A percentile compares a stretch with the other conserved stretches of the same genome.
Evolutionary conservation across 2,113 vertebrate genomes (phyloP).

Genomic region (Gadus chalcogrammus): DNA sequence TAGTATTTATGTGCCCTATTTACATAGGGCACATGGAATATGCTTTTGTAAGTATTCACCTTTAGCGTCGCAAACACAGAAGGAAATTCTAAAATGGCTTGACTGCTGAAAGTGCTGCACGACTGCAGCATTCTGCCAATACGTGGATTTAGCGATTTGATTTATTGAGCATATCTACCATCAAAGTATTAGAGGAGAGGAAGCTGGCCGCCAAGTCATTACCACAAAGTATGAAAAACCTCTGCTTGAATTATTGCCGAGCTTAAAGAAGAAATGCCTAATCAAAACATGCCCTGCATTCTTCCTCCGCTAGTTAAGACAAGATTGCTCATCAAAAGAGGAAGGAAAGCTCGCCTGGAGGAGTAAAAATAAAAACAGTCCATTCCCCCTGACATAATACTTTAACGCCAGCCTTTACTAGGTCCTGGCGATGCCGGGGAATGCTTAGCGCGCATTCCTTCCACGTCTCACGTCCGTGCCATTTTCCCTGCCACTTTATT

Average conservation of each 20-base stretch:
- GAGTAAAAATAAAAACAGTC: conserved; percentile 38
- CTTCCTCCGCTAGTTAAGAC: conserved; percentile 66
- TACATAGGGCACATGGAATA: too few relatives aligned
- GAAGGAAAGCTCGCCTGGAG: conserved; percentile 12
- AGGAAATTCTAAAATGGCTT: too few relatives aligned
- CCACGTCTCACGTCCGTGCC: conserved; percentile 55
- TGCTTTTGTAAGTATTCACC: neutral
- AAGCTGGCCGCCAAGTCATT: conserved; percentile 36
- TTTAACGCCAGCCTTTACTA: conserved; percentile 61
- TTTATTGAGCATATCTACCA: neutral
- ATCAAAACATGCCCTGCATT: conserved; percentile 63
- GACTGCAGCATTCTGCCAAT: too few relatives aligned
- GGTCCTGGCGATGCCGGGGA: conserved; percentile 42
- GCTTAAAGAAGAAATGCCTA: conserved; percentile 64
- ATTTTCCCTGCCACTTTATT: conserved; percentile 67
- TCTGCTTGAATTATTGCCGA: conserved; percentile 54
- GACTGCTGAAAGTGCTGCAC: neutral
- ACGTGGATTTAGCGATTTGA: neutral
- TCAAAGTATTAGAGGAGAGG: conserved; percentile 28
- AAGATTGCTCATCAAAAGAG: conserved; percentile 61
- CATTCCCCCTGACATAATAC: conserved; percentile 64
- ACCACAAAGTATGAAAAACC: conserved; percentile 56
- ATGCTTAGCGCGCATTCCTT: conserved; percentile 65
- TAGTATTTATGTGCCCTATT: too few relatives aligned
- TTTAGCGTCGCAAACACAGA: neutral